Evolutionary conservation across 53 echinoderm and acorn worm genomes (phyloP).

Genomic region (Paelopatides confundens): DNA sequence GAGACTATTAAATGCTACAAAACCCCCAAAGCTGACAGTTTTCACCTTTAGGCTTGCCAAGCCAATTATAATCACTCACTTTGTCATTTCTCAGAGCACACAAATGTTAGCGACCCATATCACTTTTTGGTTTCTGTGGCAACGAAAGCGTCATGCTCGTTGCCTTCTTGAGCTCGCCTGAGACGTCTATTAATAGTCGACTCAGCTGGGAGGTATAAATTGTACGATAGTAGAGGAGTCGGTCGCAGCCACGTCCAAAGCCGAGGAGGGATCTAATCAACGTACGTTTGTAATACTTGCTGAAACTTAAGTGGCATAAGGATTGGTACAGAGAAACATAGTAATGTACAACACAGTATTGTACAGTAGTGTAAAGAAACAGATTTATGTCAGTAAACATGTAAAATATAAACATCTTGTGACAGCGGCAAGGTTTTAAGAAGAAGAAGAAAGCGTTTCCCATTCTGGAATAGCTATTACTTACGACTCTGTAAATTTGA

Average conservation of each 20-base stretch:
- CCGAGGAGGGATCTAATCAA: constrained; percentile 15
- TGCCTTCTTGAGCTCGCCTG: constrained; percentile 40
- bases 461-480: not conserved
- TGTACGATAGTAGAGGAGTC: not conserved
- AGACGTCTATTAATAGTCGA: constrained; percentile 40
- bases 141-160: constrained; percentile 23
- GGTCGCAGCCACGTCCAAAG: constrained; percentile 14
- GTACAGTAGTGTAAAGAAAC: not conserved
- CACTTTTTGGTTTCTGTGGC: constrained; percentile 27
- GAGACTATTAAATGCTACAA: constrained; percentile 33
- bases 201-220: constrained; percentile 35
- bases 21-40: constrained; percentile 39
- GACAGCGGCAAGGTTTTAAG: not conserved
- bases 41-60: constrained; percentile 42
- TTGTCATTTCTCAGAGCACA: constrained; percentile 44
- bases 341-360: too few relatives aligned
- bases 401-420: constrained; percentile 27
- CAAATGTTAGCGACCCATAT: constrained; percentile 50
- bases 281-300: constrained; percentile 31
- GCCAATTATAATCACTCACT: constrained; percentile 50
- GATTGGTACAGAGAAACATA: not conserved
- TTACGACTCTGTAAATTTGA: not conserved
- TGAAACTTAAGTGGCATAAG: constrained; percentile 29
- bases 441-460: constrained; percentile 11
- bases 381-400: constrained; percentile 19